Percentiles rank a stretch among this genome's conserved stretches.
Evolutionary conservation across 2,113 vertebrate species (phyloP).

Genomic region (Sardina pilchardus): DNA sequence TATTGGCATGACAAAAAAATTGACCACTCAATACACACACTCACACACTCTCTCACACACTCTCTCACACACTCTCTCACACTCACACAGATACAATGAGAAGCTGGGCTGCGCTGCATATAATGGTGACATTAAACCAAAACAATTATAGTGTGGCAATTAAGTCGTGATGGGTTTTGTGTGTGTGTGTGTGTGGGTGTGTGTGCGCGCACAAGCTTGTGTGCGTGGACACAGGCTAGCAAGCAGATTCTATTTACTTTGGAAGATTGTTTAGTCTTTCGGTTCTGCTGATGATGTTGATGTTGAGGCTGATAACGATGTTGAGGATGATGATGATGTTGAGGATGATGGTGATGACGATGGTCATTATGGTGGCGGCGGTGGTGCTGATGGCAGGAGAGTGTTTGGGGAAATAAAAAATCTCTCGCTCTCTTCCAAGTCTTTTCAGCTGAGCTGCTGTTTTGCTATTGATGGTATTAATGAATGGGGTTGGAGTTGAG

Average conservation of each 20-base stretch:
- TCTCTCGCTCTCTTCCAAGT: too few relatives aligned
- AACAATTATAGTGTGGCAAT: constrained; percentile 5
- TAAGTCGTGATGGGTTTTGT: constrained; percentile 13
- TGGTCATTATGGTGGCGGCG: neutral
- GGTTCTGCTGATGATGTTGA: constrained; percentile 5
- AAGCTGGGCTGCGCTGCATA: constrained; percentile 35
- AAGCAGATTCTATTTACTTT: too few relatives aligned
- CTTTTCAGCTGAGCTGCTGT: too few relatives aligned
- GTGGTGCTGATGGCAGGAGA: neutral
- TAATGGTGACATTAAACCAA: constrained; percentile 24
- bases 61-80: constrained; percentile 1
- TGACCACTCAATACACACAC: neutral
- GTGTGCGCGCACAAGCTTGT: neutral
- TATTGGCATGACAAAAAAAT: neutral
- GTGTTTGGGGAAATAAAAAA: too few relatives aligned
- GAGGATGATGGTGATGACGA: neutral
- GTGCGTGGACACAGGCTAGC: constrained; percentile 18
- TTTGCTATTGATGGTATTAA: too few relatives aligned
- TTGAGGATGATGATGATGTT: constrained; percentile 15
- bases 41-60: constrained; percentile 21
- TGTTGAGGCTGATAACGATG: constrained; percentile 12
- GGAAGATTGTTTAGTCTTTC: too few relatives aligned
- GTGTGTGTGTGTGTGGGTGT: neutral
- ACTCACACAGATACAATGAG: constrained; percentile 4
- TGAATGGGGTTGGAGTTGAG: too few relatives aligned